phyloP scores from a whole-genome alignment of 2,888 invertebrate genomes.

The Cantharis rustica region DNA sequence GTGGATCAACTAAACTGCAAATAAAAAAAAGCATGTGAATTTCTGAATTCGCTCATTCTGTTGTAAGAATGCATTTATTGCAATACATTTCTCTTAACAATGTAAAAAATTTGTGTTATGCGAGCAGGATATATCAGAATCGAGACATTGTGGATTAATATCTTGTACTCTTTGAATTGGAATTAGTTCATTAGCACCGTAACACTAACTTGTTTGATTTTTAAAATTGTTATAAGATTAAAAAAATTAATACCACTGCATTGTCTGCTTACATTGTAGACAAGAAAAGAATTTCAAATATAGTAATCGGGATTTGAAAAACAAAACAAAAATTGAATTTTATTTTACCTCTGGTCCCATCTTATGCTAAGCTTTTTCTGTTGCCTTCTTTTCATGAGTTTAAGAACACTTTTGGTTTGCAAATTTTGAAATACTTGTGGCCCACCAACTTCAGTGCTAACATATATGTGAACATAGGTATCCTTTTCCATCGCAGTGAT shows the following conservation, averaged over 20 bases:
- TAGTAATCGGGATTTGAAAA: not conserved
- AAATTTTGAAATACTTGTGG: conserved; percentile 45
- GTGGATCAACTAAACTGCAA: conserved; percentile 57
- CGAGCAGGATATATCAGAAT: not conserved
- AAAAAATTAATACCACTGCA: not conserved
- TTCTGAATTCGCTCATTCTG: not conserved
- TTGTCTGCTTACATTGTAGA: not conserved
- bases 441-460: conserved; percentile 51
- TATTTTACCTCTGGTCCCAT: conserved; percentile 51
- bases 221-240: not conserved
- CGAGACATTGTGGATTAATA: conserved; percentile 18
- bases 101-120: not conserved
- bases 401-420: conserved; percentile 39
- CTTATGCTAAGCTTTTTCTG: conserved; percentile 46
- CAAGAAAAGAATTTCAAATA: not conserved
- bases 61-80: not conserved
- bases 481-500: conserved; percentile 39
- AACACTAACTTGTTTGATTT: conserved; percentile 20
- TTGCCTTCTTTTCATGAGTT: conserved; percentile 44
- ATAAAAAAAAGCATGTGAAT: not conserved
- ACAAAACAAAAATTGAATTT: not conserved
- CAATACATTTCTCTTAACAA: not conserved
- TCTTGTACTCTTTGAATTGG: conserved; percentile 38
- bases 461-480: conserved; percentile 50
- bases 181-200: conserved; percentile 37